phyloP scores from a whole-genome alignment of 2,113 vertebrate genomes.

The Otus sunia region DNA sequence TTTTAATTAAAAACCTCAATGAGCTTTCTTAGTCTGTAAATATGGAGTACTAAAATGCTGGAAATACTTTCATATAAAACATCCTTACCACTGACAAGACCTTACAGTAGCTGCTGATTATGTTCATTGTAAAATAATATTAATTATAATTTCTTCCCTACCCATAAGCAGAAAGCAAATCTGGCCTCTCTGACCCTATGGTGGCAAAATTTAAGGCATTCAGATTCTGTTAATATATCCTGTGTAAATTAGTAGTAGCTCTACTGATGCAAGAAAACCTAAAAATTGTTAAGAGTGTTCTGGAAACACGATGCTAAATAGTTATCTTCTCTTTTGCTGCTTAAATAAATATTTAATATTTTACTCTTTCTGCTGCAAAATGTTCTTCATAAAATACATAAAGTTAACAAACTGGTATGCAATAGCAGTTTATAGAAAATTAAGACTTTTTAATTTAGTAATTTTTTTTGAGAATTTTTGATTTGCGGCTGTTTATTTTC shows the following conservation, averaged over 20 bases:
- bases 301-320: background rate
- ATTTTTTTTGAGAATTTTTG: background rate
- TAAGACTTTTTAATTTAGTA: background rate
- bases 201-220: background rate
- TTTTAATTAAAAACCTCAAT: background rate
- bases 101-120: background rate
- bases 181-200: background rate
- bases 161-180: background rate
- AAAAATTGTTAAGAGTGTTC: background rate
- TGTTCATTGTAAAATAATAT: background rate
- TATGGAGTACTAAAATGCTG: background rate
- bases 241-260: background rate
- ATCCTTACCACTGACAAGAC: background rate
- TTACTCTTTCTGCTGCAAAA: background rate
- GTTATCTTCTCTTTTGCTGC: background rate
- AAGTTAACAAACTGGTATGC: background rate
- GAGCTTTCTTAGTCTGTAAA: background rate
- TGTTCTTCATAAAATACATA: background rate
- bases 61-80: background rate
- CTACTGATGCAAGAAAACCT: background rate
- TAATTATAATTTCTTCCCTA: background rate
- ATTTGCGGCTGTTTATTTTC: background rate
- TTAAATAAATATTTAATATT: background rate
- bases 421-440: background rate
- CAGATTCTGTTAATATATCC: background rate